A percentile compares a stretch with the other conserved stretches of the same genome.
Evolutionary conservation across 1,140 invertebrate genomes (phyloP).

Genomic region (Drosophila littoralis): DNA sequence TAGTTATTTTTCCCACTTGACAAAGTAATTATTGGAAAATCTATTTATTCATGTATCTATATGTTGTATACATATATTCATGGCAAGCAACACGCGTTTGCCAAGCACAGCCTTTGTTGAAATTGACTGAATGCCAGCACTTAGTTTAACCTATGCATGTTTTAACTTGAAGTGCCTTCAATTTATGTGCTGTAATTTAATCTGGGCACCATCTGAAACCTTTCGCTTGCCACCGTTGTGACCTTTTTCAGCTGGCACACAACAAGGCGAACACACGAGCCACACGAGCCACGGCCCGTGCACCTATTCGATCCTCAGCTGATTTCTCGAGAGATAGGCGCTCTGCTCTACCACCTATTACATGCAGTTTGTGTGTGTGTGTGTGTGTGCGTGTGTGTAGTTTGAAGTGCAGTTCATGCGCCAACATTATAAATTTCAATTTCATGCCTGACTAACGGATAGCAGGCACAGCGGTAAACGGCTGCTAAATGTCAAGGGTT

Average conservation of each 20-base stretch:
- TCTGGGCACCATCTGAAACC: conserved; percentile 17
- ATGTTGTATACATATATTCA: no score
- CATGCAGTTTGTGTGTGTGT: conserved; percentile 11
- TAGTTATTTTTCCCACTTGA: no score
- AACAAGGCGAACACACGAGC: conserved; percentile 18
- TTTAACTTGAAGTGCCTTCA: neutral
- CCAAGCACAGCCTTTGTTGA: neutral
- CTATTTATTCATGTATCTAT: no score
- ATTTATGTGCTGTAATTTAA: conserved; percentile 30
- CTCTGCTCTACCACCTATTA: neutral
- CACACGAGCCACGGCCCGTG: neutral
- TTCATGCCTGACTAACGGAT: conserved; percentile 68
- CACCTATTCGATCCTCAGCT: conserved; percentile 20
- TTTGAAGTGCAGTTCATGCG: conserved; percentile 35
- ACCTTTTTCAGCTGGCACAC: conserved; percentile 24
- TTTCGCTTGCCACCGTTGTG: conserved; percentile 18
- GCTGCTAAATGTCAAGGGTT: conserved; percentile 55
- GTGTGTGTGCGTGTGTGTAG: conserved; percentile 22
- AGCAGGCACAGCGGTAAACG: conserved; percentile 5
- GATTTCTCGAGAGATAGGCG: conserved; percentile 35
- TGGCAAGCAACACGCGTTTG: no score
- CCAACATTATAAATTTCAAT: conserved; percentile 75
- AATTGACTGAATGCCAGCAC: neutral
- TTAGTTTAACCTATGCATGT: neutral
- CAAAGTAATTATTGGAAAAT: no score